Conservation (phyloP, 2,113 vertebrate species). For the Dinomys branickii region DNA sequence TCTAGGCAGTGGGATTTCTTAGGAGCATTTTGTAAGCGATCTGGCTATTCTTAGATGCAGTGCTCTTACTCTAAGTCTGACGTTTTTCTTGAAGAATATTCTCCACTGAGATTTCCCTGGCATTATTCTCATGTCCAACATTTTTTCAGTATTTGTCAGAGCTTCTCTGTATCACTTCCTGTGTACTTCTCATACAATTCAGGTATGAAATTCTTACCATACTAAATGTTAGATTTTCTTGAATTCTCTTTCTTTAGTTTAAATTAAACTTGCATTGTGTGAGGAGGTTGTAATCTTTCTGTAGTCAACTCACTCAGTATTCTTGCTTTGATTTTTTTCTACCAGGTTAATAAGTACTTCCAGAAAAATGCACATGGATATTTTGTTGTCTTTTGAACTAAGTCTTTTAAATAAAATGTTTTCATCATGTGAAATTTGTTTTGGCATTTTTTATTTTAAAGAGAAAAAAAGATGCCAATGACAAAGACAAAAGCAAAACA, state of each 20-base stretch:
- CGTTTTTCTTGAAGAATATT: neutral
- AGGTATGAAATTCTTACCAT: neutral
- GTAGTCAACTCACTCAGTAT: neutral
- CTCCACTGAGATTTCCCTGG: fast-evolving
- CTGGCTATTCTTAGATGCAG: neutral
- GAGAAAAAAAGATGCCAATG: too few species aligned
- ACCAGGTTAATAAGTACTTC: neutral
- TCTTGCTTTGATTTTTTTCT: neutral
- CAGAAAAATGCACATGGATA: neutral
- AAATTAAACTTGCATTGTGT: neutral
- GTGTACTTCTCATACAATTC: neutral
- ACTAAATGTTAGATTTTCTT: neutral
- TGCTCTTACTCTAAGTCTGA: fast-evolving
- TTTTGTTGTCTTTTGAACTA: neutral
- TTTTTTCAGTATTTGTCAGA: neutral
- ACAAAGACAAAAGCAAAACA: too few species aligned
- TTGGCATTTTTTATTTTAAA: too few species aligned
- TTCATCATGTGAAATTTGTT: too few species aligned
- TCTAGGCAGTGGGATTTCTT: neutral
- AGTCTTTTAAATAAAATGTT: neutral
- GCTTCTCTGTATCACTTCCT: neutral
- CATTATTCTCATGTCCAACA: neutral
- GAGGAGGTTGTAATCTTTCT: neutral
- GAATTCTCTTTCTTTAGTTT: neutral
- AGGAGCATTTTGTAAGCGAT: fast-evolving